Evolutionary conservation across 1,140 invertebrate genomes (phyloP).

Genomic region (Hylaeus anthracinus): DNA sequence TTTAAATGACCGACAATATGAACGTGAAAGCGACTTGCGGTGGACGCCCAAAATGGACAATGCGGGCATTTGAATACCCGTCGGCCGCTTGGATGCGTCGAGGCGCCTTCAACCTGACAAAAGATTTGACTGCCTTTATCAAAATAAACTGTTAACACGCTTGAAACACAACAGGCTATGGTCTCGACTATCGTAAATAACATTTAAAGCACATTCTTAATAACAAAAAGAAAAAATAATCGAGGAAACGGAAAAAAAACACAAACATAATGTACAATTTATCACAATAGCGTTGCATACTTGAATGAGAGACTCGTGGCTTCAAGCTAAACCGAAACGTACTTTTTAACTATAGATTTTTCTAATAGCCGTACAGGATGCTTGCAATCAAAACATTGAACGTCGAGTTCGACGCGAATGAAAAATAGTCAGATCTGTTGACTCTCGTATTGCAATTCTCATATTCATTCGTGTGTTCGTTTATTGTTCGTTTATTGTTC

Average conservation of each 20-base stretch:
- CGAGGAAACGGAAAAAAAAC: not conserved
- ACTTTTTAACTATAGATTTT: slow-evolving; percentile 14
- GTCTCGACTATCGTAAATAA: slow-evolving; percentile 55
- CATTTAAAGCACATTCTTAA: slow-evolving; percentile 66
- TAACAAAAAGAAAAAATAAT: slow-evolving; percentile 47
- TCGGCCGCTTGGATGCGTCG: slow-evolving; percentile 76
- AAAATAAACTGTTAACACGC: slow-evolving; percentile 38
- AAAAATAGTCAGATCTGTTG: slow-evolving; percentile 46
- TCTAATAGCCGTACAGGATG: slow-evolving; percentile 26
- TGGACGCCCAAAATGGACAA: slow-evolving; percentile 94
- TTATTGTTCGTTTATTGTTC: slow-evolving; percentile 8
- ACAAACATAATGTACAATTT: not conserved
- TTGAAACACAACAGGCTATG: slow-evolving; percentile 45
- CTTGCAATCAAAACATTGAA: slow-evolving; percentile 18
- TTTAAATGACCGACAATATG: slow-evolving; percentile 96
- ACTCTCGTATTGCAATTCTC: slow-evolving; percentile 49
- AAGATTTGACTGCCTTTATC: slow-evolving; percentile 63
- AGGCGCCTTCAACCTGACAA: slow-evolving; percentile 73
- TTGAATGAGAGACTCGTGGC: slow-evolving; percentile 8
- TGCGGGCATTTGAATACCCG: slow-evolving; percentile 93
- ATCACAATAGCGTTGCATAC: slow-evolving; percentile 25
- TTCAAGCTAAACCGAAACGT: slow-evolving; percentile 17
- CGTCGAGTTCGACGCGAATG: not conserved
- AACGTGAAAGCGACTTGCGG: slow-evolving; percentile 95
- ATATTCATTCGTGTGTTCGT: slow-evolving; percentile 32